Conservation (phyloP, 2,113 vertebrate genomes). For the Tonatia bakeri region DNA sequence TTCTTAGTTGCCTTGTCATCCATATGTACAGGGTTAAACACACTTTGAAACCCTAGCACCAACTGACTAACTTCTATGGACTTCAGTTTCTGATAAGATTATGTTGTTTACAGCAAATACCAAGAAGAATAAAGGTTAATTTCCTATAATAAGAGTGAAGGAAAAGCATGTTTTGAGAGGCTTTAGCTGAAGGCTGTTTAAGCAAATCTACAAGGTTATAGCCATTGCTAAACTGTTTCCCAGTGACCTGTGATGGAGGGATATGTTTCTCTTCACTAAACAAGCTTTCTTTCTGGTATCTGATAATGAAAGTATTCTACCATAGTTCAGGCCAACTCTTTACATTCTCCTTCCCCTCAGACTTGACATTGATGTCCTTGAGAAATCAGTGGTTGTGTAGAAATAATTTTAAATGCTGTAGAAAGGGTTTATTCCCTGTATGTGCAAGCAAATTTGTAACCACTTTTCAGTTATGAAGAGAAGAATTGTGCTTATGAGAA, state of each 20-base stretch:
- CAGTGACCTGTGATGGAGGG: background rate
- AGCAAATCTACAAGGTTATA: background rate
- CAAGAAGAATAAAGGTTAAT: background rate
- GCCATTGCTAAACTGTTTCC: background rate
- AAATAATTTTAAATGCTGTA: background rate
- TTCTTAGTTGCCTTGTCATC: background rate
- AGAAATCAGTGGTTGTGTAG: background rate
- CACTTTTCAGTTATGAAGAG: background rate
- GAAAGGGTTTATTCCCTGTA: background rate
- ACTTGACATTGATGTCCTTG: background rate
- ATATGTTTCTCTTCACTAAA: conserved; percentile 16
- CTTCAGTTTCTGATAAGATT: conserved; percentile 48
- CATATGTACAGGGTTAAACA: background rate
- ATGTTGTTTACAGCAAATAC: conserved; percentile 12
- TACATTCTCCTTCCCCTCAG: background rate
- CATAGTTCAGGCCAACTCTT: background rate
- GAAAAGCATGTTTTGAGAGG: background rate
- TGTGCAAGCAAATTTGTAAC: background rate
- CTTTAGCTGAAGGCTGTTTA: conserved; percentile 14
- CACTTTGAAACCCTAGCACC: background rate
- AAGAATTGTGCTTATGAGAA: conserved; percentile 3
- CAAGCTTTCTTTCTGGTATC: conserved; percentile 24
- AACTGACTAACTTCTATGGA: conserved; percentile 21
- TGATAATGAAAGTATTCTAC: conserved; percentile 1
- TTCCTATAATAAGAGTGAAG: background rate